Conservation (phyloP, 2,888 invertebrate genomes). For the Eustalomyia histrio region DNA sequence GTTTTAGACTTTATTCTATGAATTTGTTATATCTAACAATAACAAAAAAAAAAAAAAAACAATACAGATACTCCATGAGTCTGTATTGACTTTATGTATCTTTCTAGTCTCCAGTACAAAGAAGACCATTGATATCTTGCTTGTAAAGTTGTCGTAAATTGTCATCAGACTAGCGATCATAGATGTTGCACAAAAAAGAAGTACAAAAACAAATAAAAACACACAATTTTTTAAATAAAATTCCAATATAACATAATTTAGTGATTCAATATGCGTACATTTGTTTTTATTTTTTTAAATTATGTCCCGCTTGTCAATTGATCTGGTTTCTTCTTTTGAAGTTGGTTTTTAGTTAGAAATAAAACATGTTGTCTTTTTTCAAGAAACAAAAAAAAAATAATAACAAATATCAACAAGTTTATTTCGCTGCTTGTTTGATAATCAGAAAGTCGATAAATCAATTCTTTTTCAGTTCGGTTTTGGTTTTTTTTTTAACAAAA, state of each 20-base stretch:
- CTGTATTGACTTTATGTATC: slow-evolving; percentile 6
- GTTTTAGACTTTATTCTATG: slow-evolving; percentile 17
- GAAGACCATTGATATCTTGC: slow-evolving; percentile 12
- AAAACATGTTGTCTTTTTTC: background rate
- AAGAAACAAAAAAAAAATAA: slow-evolving; percentile 1
- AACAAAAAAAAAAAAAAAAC: too few species aligned
- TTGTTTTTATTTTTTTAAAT: slow-evolving; percentile 5
- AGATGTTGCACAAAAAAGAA: too few species aligned
- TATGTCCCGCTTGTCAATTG: slow-evolving; percentile 37
- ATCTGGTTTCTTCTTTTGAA: slow-evolving; percentile 15
- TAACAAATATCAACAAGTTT: slow-evolving; percentile 19
- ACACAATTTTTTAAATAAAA: slow-evolving; percentile 32
- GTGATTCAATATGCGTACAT: slow-evolving; percentile 18
- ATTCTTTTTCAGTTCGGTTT: background rate
- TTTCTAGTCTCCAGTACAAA: slow-evolving; percentile 15
- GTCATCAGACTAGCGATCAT: slow-evolving; percentile 17
- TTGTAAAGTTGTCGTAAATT: slow-evolving; percentile 39
- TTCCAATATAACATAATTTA: slow-evolving; percentile 43
- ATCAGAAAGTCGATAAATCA: background rate
- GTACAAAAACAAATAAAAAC: slow-evolving; percentile 11
- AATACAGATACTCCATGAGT: slow-evolving; percentile 26
- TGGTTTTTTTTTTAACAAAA: too few species aligned
- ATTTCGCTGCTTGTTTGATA: background rate
- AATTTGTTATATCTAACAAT: slow-evolving; percentile 31
- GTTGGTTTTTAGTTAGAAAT: slow-evolving; percentile 22